Evolutionary conservation across 2,113 vertebrate genomes (phyloP).

Genomic region (Actinemys pallida): DNA sequence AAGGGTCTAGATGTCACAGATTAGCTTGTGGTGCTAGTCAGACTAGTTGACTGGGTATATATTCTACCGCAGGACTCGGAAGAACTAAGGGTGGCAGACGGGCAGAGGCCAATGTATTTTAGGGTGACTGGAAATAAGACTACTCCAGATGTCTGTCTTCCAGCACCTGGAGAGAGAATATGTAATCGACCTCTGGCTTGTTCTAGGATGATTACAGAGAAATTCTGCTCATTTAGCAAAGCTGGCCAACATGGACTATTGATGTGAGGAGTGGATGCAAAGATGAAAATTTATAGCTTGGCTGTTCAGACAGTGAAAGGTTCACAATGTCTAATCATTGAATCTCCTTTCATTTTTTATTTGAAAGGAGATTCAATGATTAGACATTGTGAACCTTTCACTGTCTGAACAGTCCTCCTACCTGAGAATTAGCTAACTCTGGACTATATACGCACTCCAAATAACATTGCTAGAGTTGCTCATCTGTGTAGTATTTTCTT

Average conservation of each 20-base stretch:
- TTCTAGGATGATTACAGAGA: neutral
- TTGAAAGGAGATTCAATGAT: neutral
- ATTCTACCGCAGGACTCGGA: neutral
- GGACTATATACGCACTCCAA: neutral
- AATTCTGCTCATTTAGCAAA: neutral
- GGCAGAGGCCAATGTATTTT: neutral
- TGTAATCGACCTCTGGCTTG: neutral
- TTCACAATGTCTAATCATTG: neutral
- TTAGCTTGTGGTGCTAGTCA: neutral
- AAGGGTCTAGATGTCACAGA: neutral
- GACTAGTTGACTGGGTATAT: neutral
- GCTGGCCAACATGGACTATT: neutral
- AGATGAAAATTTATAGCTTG: neutral
- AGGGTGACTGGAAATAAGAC: neutral
- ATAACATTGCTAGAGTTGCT: neutral
- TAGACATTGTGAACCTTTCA: fast-evolving
- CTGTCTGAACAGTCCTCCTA: neutral
- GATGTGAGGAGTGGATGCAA: neutral
- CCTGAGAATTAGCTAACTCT: neutral
- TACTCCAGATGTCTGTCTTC: neutral
- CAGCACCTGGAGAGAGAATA: neutral
- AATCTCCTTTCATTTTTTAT: neutral
- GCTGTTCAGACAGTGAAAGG: fast-evolving
- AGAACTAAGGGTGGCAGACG: fast-evolving
- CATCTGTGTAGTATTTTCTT: too few relatives aligned